These are phyloP conservation scores for Geopemphigus sp. DNA, from an alignment of 1,140 invertebrate species.

Conservation along the genomic window DNA sequence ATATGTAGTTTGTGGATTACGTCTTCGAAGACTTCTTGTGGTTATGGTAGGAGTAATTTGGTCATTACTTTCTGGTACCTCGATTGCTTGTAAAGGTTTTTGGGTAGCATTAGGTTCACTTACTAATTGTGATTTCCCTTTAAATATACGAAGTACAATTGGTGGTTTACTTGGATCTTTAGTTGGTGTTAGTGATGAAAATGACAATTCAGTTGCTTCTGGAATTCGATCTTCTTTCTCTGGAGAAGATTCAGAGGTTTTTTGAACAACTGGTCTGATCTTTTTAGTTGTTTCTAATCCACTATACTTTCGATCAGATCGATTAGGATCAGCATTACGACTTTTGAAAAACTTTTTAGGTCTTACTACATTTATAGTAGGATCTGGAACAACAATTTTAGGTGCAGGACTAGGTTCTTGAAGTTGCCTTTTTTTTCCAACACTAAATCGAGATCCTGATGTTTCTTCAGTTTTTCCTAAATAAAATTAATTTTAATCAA, in stretches of 20 bases:
- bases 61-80: conserved; percentile 42
- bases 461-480: conserved; percentile 46
- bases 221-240: conserved; percentile 43
- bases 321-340: conserved; percentile 63
- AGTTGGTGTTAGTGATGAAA: conserved; percentile 47
- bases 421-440: conserved; percentile 49
- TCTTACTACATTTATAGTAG: conserved; percentile 56
- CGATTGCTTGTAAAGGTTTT: conserved; percentile 39
- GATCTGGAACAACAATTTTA: conserved; percentile 43
- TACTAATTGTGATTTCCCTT: conserved; percentile 59
- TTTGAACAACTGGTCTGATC: conserved; percentile 13
- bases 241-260: conserved; percentile 51
- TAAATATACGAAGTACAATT: conserved; percentile 67
- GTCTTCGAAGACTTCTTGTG: conserved; percentile 45
- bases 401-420: conserved; percentile 39
- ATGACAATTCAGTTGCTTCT: conserved; percentile 27
- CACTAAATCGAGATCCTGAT: conserved; percentile 49
- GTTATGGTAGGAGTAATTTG: conserved; percentile 50
- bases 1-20: conserved; percentile 42
- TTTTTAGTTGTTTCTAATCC: conserved; percentile 26
- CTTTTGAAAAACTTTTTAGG: conserved; percentile 91
- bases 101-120: conserved; percentile 50
- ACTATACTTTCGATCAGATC: conserved; percentile 33
- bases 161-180: conserved; percentile 63
- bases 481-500: neutral